phyloP scores from a whole-genome alignment of 2,888 invertebrate genomes.

The Harmothoe impar region DNA sequence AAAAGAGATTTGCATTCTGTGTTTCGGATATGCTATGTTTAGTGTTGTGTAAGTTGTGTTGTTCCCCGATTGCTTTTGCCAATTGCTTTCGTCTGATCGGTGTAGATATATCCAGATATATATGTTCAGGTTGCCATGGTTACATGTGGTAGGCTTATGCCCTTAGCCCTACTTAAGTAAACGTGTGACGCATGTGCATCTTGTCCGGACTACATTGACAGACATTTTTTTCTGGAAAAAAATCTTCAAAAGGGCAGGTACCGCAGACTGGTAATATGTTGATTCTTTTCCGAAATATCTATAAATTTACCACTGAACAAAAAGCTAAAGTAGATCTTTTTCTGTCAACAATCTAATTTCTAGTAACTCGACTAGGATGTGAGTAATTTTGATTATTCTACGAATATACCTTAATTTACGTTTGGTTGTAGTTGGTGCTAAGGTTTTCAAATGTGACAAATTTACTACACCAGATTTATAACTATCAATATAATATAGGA shows the following conservation, averaged over 20 bases:
- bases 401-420: neutral
- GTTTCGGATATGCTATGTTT: constrained; percentile 25
- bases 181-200: constrained; percentile 46
- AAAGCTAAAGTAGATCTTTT: constrained; percentile 53
- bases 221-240: neutral
- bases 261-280: neutral
- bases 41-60: constrained; percentile 6
- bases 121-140: neutral
- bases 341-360: constrained; percentile 49
- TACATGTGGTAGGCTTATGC: constrained; percentile 23
- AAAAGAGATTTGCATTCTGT: neutral
- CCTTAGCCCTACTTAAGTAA: constrained; percentile 1
- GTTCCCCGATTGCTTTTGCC: neutral
- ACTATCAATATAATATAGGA: neutral
- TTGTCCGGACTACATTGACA: neutral
- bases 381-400: constrained; percentile 46
- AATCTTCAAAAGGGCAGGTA: constrained; percentile 14
- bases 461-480: neutral
- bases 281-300: neutral
- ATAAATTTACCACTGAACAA: neutral
- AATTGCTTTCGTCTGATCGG: neutral
- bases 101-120: neutral
- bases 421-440: neutral
- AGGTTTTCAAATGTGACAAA: constrained; percentile 29
- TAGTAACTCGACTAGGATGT: constrained; percentile 59